Evolutionary conservation across 2,888 invertebrate species (phyloP), one percentile per base, ranked within the genome.

Genomic region (Ennomos fuscantarius): DNA sequence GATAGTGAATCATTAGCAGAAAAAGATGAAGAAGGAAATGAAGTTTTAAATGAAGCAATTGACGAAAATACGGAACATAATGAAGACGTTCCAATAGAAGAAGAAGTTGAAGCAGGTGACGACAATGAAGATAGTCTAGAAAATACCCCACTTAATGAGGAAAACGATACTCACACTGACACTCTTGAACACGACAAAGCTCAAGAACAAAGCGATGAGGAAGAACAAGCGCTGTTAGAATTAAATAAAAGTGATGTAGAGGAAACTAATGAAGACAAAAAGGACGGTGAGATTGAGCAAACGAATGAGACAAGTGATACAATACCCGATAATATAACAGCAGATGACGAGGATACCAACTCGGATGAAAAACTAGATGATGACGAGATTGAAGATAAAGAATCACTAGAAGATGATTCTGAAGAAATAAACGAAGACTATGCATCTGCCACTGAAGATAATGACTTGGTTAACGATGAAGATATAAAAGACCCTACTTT

Each of bases 371-470:
- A 35, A 39, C 24, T 34, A 8, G 44, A 34, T 49, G 15, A 44
- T n/a, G 36, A 8, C 0, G 31, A 36, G 36, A 31, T 10, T 24
- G 8, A 11, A 43, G 24, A 24, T 24, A 24, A 5, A 24, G 24
- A 24, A 24, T 6, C 24, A 24, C 24, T 24, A 24, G 31, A 49
- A 24, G 41, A 35, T 3, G 41, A 36, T 8, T 1, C 36, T 36
- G 40, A 39, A 8, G 32, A 33, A 12, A 43, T 11, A 12, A 35
- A 55, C 24, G 13, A 49, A 31, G 11, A 55, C 10, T 8, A 44
- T 12, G 37, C 36, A 32, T 46, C 36, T 8, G 9, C 13, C 3
- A 31, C 24, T 39, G 49, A 33, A 39, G 55, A 40, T 8, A 24
- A 40, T n/a, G 46, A 35, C 24, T 1, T 9, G n/a, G n/a, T 1